These are phyloP conservation scores for Ostrea edulis DNA, from an alignment of 1,140 invertebrate genomes.

Conservation along the genomic window DNA sequence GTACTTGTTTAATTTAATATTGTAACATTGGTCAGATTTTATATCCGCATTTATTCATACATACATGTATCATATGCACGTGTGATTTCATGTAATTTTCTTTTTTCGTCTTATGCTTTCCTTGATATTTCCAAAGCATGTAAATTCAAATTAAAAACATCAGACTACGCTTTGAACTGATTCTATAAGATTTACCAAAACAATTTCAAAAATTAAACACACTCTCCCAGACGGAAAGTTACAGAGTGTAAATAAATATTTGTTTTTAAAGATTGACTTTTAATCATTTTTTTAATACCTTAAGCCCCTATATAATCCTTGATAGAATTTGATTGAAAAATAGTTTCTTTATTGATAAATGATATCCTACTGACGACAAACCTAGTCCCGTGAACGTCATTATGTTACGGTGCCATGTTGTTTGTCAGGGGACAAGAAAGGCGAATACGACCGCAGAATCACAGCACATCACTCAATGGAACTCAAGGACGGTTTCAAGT, in stretches of 20 bases:
- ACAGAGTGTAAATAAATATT: neutral
- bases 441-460: neutral
- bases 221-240: neutral
- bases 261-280: neutral
- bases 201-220: neutral
- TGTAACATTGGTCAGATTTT: no score
- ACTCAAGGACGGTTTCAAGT: neutral
- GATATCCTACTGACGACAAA: neutral
- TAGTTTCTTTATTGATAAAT: neutral
- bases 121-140: no score
- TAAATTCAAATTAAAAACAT: no score
- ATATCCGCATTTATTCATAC: no score
- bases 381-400: neutral
- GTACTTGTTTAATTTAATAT: no score
- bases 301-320: neutral
- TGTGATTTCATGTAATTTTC: no score
- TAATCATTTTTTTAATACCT: neutral
- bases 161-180: no score
- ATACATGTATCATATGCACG: no score
- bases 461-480: neutral
- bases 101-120: no score
- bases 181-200: no score
- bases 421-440: neutral
- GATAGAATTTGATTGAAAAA: neutral
- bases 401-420: neutral